These are phyloP conservation scores for Acropternis orthonyx DNA, from an alignment of 2,797 vertebrate genomes.

Conservation along the genomic window DNA sequence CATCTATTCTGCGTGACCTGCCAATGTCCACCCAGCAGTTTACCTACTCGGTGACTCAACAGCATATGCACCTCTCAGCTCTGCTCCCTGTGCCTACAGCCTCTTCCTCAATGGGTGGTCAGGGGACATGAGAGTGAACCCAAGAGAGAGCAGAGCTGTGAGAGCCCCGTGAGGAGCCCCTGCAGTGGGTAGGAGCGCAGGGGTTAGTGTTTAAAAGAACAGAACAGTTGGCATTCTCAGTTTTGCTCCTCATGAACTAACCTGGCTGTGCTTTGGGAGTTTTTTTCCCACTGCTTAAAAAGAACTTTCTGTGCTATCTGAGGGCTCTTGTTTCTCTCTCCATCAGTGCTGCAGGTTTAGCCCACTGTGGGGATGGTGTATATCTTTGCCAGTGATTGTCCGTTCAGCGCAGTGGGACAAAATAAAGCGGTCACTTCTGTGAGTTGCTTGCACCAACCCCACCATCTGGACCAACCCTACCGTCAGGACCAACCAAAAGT, in stretches of 20 bases:
- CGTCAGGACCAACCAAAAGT: neutral
- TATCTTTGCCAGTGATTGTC: neutral
- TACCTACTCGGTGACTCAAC: neutral
- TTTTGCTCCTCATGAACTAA: neutral
- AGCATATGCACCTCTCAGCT: neutral
- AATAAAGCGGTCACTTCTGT: neutral
- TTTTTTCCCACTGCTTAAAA: neutral
- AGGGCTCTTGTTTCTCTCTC: neutral
- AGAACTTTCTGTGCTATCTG: neutral
- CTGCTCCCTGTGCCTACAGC: neutral
- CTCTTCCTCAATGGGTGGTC: neutral
- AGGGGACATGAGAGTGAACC: neutral
- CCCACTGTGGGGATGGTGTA: neutral
- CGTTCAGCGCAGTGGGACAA: neutral
- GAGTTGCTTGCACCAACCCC: neutral
- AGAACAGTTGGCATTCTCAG: neutral
- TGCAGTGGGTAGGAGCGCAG: accelerated
- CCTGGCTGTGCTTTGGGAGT: neutral
- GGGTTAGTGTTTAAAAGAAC: neutral
- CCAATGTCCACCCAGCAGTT: neutral
- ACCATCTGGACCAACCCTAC: neutral
- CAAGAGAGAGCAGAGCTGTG: neutral
- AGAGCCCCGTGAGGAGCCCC: neutral
- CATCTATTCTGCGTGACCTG: neutral
- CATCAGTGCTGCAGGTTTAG: neutral